Percentiles rank a stretch among this genome's conserved stretches.
phyloP scores from a whole-genome alignment of 2,113 vertebrate species.

The Talpa occidentalis region DNA sequence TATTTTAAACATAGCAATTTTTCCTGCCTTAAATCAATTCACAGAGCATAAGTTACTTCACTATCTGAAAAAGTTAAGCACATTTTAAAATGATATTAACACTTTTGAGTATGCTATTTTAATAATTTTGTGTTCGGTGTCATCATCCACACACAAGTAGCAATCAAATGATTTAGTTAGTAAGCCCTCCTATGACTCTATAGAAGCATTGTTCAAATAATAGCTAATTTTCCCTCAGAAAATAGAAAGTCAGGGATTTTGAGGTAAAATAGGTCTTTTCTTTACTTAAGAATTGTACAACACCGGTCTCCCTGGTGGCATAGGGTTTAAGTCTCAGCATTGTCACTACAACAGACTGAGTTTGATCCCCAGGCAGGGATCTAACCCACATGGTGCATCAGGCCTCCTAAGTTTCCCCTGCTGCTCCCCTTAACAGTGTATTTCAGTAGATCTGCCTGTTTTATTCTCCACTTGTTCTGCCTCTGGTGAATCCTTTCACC shows the following conservation, averaged over 20 bases:
- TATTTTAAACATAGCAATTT: constrained; percentile 56
- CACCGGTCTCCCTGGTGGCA: too few species aligned
- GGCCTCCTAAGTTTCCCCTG: too few species aligned
- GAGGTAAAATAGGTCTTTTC: neutral
- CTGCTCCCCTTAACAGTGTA: too few species aligned
- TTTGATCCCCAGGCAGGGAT: too few species aligned
- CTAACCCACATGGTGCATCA: too few species aligned
- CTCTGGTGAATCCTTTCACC: too few species aligned
- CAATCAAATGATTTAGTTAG: neutral
- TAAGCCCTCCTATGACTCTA: neutral
- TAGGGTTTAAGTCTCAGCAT: too few species aligned
- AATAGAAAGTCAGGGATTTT: neutral
- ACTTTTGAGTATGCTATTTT: neutral
- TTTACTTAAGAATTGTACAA: neutral
- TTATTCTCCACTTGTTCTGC: too few species aligned
- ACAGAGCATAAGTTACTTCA: neutral
- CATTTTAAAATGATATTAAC: constrained; percentile 33
- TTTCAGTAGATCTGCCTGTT: too few species aligned
- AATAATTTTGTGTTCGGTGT: neutral
- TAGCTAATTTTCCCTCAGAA: neutral
- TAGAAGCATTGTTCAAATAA: neutral
- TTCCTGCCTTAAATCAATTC: neutral
- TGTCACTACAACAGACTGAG: too few species aligned
- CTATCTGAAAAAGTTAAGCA: neutral
- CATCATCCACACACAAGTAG: neutral